Evolutionary conservation across 2,113 vertebrate species (phyloP), one percentile per base, ranked within the genome.

Genomic region (Chaetura pelagica): DNA sequence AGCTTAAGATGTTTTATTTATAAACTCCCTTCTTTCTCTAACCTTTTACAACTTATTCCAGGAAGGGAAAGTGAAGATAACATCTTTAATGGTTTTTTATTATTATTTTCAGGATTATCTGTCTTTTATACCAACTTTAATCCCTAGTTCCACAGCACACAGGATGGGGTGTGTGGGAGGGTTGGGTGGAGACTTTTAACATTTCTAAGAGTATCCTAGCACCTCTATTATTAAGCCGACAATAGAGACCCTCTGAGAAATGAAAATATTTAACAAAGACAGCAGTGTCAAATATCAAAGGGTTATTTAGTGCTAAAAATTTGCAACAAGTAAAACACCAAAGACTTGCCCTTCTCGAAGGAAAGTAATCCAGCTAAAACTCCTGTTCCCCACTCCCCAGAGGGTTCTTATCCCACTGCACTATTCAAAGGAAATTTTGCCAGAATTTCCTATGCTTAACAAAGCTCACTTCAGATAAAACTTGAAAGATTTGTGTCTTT

Each of bases 161-260:
- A 94, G 73, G 77, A 93, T 62, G 49, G 63, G 63, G 90, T 71
- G 74, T 67, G 74, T 66, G 87, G 87, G 87, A 89, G 87, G 72
- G 83, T 64, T 49, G 73, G 95, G 89, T 93, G 92, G 89, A 88
- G 94, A 96, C 92, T 95, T 96, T 15, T 34, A 93, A 95, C 97
- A 97, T 97, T 97, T 96, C 94, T 96, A 91, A 91, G 93, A 95
- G 94, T 97, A 94, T 96, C 96, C 97, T 97, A 97, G 96, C 97
- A 96, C 75, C 87, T 94, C 95, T 59, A 94, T 97, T 97, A 94
- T 97, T 77, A 90, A 62, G 32, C 79, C 71, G 94, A 97, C 97
- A 97, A 97, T 95, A 68, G 89, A 94, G 92, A 94, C 71, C 89
- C 93, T 95, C 92, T 89, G 90, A 95, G 92, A 97, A 97, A 96